Evolutionary conservation across 2,113 vertebrate genomes (phyloP).

Genomic region (Hydrolagus affinis): DNA sequence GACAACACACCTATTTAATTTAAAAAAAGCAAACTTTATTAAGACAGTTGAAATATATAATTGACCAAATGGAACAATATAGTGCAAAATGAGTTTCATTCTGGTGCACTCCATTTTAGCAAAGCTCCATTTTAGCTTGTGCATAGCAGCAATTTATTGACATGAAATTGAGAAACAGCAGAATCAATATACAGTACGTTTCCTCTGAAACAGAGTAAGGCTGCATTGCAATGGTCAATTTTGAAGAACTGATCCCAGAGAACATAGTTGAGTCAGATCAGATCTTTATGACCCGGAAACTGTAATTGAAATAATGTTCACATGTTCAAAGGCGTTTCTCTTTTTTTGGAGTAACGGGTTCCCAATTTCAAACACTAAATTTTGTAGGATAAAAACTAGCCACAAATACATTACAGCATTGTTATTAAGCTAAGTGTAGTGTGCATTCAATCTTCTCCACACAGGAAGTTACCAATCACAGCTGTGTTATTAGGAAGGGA

Average conservation of each 20-base stretch:
- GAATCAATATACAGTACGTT: background rate
- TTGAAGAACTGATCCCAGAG: background rate
- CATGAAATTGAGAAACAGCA: background rate
- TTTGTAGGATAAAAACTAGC: no score
- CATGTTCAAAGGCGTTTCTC: no score
- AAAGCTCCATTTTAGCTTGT: background rate
- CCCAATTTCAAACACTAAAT: no score
- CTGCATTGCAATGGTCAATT: background rate
- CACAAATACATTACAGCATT: no score
- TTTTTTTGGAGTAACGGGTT: no score
- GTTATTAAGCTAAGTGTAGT: no score
- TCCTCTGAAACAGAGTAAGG: background rate
- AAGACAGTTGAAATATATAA: slow-evolving; percentile 10
- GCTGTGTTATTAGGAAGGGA: no score
- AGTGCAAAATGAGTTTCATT: background rate
- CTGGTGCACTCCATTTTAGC: background rate
- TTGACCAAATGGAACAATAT: background rate
- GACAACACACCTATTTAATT: background rate
- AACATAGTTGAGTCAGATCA: no score
- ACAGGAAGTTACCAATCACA: no score
- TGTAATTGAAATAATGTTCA: no score
- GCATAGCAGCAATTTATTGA: background rate
- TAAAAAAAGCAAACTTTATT: slow-evolving; percentile 15
- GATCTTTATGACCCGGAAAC: no score
- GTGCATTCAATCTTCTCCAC: no score